Percentiles rank a stretch among this genome's conserved stretches.
Conservation (phyloP, 2,113 vertebrate species). For the Dicrurus megarhynchus region DNA sequence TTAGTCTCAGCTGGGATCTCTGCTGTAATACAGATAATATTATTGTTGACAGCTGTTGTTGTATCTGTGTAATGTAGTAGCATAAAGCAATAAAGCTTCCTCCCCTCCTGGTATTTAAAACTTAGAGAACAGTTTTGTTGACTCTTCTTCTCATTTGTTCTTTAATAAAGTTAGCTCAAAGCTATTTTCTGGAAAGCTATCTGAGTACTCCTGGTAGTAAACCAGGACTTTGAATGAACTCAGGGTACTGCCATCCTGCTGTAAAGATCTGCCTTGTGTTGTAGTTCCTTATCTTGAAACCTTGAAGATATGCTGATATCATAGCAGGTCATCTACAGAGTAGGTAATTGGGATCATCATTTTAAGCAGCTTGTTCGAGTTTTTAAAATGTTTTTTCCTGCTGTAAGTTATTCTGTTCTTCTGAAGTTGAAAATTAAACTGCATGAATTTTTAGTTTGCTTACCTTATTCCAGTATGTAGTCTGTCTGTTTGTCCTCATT, state of each 20-base stretch:
- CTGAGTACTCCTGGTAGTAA: neutral
- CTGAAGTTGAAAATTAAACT: neutral
- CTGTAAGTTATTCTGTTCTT: neutral
- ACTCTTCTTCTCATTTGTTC: constrained; percentile 46
- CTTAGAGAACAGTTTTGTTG: constrained; percentile 42
- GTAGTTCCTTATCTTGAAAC: constrained; percentile 36
- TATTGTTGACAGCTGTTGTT: constrained; percentile 57
- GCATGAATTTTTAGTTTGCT: neutral
- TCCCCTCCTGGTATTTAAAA: constrained; percentile 38
- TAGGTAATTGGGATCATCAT: neutral
- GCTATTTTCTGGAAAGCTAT: constrained; percentile 17
- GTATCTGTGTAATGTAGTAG: constrained; percentile 62
- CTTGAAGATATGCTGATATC: neutral
- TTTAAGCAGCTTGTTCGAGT: neutral
- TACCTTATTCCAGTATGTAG: neutral
- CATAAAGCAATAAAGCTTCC: constrained; percentile 53
- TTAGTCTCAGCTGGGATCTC: constrained; percentile 17
- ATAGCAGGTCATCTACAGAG: neutral
- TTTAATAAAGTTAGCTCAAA: constrained; percentile 34
- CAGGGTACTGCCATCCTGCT: neutral
- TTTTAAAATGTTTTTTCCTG: neutral
- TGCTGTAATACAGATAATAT: constrained; percentile 48
- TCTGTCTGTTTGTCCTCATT: neutral
- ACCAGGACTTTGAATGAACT: neutral
- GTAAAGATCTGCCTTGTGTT: neutral